Evolutionary conservation across 1,140 invertebrate species (phyloP), one percentile per base, ranked within the genome.

Genomic region (Palaemon carinicauda): DNA sequence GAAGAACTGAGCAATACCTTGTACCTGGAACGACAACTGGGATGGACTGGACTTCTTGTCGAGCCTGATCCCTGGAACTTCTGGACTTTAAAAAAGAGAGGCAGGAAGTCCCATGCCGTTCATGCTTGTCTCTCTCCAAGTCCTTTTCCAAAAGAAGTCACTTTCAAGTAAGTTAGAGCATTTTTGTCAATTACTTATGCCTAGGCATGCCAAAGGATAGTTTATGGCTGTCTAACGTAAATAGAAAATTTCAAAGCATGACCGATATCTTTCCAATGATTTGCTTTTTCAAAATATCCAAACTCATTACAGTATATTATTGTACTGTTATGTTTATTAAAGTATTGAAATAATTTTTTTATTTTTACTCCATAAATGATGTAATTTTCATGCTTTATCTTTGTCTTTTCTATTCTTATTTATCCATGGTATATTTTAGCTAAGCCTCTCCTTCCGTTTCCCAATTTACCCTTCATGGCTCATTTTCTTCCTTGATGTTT

Each of bases 111-210:
- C 19, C 92, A 93, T 65, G 91, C 93, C 60, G 91, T 93, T 4
- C 92, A 92, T 81, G 95, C 95, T 60, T 96, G 95, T 88, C 93
- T 96, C 60, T 90, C 89, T 10, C 83, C 88, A 24, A 80, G 95
- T 95, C 89, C 94, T 94, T 94, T 95, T 91, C 95, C 95, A 33
- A 94, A 95, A 92, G 95, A 96, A 92, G 95, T 94, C 89, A 92
- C 89, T 73, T 86, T 87, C 82, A 85, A 56, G 89, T 56, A 71
- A 86, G 82, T 88, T 21, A 19, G 41, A 75, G 89, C 90, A 80
- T 19, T 41, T 75, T 75, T 33, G n/a, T 75, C 0, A 41, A 3
- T 75, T 41, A 41, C 5, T 41, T 21, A 41, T 31, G 7, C 2
- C 21, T 3, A 75, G 33, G 12, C 15, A 12, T 14, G 31, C 1